These are phyloP conservation scores for Rousettus leschenaultii DNA, from an alignment of 2,113 vertebrate species.

Conservation along the genomic window DNA sequence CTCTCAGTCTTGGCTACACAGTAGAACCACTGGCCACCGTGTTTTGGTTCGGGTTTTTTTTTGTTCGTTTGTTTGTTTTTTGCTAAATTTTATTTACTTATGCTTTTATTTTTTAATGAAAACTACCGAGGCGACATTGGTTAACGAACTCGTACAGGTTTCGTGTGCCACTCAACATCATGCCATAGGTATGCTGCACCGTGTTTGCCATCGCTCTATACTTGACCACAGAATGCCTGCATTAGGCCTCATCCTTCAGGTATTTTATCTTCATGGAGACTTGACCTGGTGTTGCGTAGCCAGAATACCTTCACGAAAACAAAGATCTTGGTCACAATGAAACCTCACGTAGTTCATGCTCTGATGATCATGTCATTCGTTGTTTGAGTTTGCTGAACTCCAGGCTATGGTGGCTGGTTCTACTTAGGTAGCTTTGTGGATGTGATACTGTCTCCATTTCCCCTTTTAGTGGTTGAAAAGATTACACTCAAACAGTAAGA, in stretches of 20 bases:
- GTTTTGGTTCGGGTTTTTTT: not conserved
- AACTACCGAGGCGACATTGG: too few species aligned
- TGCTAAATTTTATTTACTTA: too few species aligned
- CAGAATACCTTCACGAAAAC: slow-evolving; percentile 36
- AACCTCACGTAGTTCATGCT: not conserved
- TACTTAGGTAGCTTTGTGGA: not conserved
- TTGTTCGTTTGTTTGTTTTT: too few species aligned
- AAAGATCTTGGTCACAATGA: not conserved
- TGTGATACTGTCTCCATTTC: not conserved
- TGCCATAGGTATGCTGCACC: too few species aligned
- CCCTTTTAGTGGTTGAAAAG: not conserved
- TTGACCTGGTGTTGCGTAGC: not conserved
- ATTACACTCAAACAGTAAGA: not conserved
- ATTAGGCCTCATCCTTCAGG: not conserved
- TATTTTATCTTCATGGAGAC: not conserved
- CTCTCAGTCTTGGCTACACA: not conserved
- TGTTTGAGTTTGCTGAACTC: not conserved
- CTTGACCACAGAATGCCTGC: not conserved
- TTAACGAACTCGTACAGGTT: too few species aligned
- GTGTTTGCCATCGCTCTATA: too few species aligned
- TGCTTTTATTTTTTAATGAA: too few species aligned
- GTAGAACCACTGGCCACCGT: not conserved
- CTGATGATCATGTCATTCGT: not conserved
- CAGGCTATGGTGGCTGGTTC: not conserved
- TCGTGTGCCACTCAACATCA: too few species aligned